These are phyloP conservation scores for Coelopa pilipes DNA, from an alignment of 2,888 invertebrate genomes.

Conservation along the genomic window DNA sequence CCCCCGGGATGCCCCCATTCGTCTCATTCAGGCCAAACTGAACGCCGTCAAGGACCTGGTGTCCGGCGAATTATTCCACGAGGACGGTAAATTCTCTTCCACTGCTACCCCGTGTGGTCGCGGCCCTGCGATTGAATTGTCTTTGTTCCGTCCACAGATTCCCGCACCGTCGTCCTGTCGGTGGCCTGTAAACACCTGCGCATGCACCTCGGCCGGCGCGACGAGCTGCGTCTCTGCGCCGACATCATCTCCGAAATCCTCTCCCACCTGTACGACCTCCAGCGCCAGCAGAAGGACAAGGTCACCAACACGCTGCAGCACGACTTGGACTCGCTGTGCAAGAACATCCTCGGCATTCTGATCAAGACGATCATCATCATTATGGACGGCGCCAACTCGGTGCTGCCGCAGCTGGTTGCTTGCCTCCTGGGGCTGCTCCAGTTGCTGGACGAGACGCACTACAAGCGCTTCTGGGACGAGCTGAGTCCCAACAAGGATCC, in stretches of 20 bases:
- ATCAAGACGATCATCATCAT: constrained; percentile 86
- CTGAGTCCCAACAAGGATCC: constrained; percentile 73
- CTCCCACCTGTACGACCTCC: constrained; percentile 69
- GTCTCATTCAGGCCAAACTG: constrained; percentile 83
- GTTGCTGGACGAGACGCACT: constrained; percentile 87
- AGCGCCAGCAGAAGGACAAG: constrained; percentile 69
- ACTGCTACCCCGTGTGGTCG: no score
- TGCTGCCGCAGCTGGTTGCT: constrained; percentile 81
- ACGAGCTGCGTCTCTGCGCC: constrained; percentile 85
- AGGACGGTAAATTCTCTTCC: constrained; percentile 70
- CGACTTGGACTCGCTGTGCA: constrained; percentile 84
- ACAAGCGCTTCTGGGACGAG: constrained; percentile 87
- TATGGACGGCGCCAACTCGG: constrained; percentile 80
- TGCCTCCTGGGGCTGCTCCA: constrained; percentile 88
- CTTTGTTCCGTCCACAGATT: constrained; percentile 71
- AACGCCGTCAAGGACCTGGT: constrained; percentile 85
- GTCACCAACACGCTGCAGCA: constrained; percentile 71
- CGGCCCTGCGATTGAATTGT: neutral
- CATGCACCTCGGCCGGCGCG: constrained; percentile 82
- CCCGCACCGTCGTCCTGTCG: constrained; percentile 82
- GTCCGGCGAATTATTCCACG: constrained; percentile 77
- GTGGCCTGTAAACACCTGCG: constrained; percentile 88
- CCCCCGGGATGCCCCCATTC: constrained; percentile 70
- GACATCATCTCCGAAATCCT: constrained; percentile 89
- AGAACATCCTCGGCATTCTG: constrained; percentile 83